Evolutionary conservation across 2,113 vertebrate genomes (phyloP).

Genomic region (Nycticorax nycticorax): DNA sequence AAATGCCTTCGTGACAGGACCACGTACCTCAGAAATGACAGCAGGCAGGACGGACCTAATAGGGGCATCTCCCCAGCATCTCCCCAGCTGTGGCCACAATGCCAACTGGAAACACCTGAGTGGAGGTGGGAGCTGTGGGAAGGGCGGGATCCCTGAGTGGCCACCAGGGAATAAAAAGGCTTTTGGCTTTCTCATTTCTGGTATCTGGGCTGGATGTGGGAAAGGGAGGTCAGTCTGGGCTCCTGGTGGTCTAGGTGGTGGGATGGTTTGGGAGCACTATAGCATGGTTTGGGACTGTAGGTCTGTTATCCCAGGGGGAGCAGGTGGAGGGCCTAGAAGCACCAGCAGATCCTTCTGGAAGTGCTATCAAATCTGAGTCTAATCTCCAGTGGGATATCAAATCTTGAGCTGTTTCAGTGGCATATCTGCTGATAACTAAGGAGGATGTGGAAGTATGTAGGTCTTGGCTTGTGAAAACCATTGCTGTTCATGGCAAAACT

Average conservation of each 20-base stretch:
- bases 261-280: not conserved
- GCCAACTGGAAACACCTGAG: not conserved
- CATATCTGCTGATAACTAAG: not conserved
- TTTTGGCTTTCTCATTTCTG: too few relatives aligned
- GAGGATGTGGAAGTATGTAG: not conserved
- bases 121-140: not conserved
- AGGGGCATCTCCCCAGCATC: not conserved
- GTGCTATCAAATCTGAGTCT: not conserved
- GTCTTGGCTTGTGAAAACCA: not conserved
- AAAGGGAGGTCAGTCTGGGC: too few relatives aligned
- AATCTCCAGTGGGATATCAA: not conserved
- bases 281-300: accelerated
- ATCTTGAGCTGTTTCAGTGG: not conserved
- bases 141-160: too few relatives aligned
- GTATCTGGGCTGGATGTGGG: not conserved
- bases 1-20: not conserved
- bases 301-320: not conserved
- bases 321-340: not conserved
- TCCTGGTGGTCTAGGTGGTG: not conserved
- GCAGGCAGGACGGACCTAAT: not conserved
- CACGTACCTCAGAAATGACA: not conserved
- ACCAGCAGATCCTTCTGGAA: not conserved
- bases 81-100: not conserved
- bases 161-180: not conserved
- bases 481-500: not conserved